Evolutionary conservation across 2,888 invertebrate species (phyloP).

Genomic region (Galerucella nymphaeae): DNA sequence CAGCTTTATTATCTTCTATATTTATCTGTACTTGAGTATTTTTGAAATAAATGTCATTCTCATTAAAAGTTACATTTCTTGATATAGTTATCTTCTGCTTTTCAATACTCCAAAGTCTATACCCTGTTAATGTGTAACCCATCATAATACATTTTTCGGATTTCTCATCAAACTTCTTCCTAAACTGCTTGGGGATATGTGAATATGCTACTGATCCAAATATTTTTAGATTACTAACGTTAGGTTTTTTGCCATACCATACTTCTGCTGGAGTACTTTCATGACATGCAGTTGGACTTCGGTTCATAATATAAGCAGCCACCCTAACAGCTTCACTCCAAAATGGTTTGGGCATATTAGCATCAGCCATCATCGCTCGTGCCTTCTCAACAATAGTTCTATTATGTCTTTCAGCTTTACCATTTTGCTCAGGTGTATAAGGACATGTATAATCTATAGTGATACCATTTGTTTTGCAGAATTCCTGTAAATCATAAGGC

Average conservation of each 20-base stretch:
- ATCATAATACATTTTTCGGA: slow-evolving; percentile 18
- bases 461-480: not conserved
- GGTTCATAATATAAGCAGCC: not conserved
- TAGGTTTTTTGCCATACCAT: not conserved
- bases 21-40: not conserved
- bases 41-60: not conserved
- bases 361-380: not conserved
- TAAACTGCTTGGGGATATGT: slow-evolving; percentile 25
- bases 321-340: not conserved
- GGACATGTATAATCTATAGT: slow-evolving; percentile 6
- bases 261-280: slow-evolving; percentile 1
- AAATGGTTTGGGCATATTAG: not conserved
- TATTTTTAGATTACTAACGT: slow-evolving; percentile 4
- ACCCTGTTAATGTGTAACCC: slow-evolving; percentile 19
- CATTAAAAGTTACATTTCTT: not conserved
- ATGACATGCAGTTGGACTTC: not conserved
- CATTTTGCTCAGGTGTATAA: slow-evolving; percentile 12
- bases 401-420: not conserved
- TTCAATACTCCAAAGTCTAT: slow-evolving; percentile 15
- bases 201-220: not conserved
- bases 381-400: not conserved
- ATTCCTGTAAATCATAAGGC: not conserved
- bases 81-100: not conserved
- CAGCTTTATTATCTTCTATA: not conserved
- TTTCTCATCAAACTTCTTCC: slow-evolving; percentile 33